Percentiles rank a stretch among this genome's conserved stretches.
phyloP scores from a whole-genome alignment of 1,140 invertebrate genomes.

The Heliconius congener region DNA sequence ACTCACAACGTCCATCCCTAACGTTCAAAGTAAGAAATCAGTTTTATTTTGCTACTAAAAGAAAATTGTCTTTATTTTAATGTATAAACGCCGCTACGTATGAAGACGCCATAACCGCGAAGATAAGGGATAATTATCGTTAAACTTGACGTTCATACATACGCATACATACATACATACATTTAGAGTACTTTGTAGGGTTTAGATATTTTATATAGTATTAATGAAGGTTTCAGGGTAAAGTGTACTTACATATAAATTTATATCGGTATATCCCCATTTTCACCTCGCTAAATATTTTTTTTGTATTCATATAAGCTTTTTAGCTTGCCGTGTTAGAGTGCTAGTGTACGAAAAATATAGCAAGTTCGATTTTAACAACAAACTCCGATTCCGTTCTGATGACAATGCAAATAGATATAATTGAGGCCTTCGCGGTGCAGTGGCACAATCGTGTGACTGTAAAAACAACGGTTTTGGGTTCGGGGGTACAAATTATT shows the following conservation, averaged over 20 bases:
- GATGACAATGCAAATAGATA: too few species aligned
- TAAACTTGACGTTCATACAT: conserved; percentile 35
- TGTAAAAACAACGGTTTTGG: too few species aligned
- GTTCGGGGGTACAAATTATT: too few species aligned
- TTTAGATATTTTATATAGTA: conserved; percentile 10
- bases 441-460: too few species aligned
- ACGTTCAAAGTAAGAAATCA: not conserved
- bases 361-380: too few species aligned
- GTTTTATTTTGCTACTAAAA: not conserved
- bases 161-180: not conserved
- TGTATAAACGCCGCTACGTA: not conserved
- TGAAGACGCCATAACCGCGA: conserved; percentile 21
- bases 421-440: too few species aligned
- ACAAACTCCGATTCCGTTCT: too few species aligned
- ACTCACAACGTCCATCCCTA: not conserved
- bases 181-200: conserved; percentile 17
- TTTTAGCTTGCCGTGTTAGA: too few species aligned
- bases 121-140: conserved; percentile 44
- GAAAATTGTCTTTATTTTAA: not conserved
- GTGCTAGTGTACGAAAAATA: too few species aligned
- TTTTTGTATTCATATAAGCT: too few species aligned
- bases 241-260: not conserved
- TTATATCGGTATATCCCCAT: not conserved
- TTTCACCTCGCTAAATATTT: too few species aligned
- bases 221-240: not conserved